phyloP scores from a whole-genome alignment of 2,113 vertebrate genomes.

The Eudyptes chrysolophus region DNA sequence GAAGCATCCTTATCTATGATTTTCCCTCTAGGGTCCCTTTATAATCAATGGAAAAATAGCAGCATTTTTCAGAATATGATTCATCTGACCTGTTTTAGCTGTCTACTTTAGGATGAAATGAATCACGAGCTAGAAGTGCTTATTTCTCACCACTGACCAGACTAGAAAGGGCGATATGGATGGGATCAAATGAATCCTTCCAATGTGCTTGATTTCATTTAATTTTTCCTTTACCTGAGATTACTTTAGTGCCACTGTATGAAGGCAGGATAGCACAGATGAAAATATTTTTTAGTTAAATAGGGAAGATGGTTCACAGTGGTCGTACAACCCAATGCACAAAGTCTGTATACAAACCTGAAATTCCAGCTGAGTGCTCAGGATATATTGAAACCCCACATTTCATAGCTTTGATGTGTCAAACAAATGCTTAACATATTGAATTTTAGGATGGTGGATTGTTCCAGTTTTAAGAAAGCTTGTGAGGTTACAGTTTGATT shows the following conservation, averaged over 20 bases:
- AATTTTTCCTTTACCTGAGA: neutral
- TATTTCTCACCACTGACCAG: neutral
- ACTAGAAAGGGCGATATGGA: neutral
- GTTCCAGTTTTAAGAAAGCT: neutral
- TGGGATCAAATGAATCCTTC: neutral
- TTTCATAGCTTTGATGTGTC: neutral
- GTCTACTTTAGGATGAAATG: neutral
- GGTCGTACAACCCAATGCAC: neutral
- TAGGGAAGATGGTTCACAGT: neutral
- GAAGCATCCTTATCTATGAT: neutral
- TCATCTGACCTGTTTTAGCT: conserved; percentile 19
- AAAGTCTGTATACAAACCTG: neutral
- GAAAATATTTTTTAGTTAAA: neutral
- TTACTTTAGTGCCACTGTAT: neutral
- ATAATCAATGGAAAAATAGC: neutral
- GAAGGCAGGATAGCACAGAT: neutral
- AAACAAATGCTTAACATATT: neutral
- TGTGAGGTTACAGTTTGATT: neutral
- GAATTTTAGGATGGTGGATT: neutral
- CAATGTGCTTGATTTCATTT: neutral
- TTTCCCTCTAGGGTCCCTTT: neutral
- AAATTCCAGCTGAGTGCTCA: neutral
- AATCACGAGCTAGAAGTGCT: neutral
- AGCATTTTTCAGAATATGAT: neutral
- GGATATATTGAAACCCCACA: neutral